A percentile compares a stretch with the other conserved stretches of the same genome.
Evolutionary conservation across 2,113 vertebrate species (phyloP).

Genomic region (Chroicocephalus ridibundus): DNA sequence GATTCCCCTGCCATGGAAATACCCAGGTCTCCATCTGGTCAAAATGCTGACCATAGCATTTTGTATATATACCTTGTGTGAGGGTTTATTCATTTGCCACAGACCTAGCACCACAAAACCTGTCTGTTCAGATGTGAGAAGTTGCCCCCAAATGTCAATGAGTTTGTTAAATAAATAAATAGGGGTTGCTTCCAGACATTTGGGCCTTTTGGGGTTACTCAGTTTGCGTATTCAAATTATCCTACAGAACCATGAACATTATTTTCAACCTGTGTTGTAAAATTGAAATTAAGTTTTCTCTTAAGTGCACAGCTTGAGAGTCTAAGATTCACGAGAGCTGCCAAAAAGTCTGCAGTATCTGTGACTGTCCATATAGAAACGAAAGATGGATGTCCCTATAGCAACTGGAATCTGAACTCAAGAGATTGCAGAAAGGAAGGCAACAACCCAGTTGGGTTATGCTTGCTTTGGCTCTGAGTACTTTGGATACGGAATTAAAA

Average conservation of each 20-base stretch:
- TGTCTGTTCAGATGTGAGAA: neutral
- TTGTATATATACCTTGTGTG: neutral
- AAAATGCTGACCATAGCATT: neutral
- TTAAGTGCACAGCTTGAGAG: neutral
- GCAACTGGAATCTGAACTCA: constrained; percentile 2
- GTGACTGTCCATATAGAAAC: neutral
- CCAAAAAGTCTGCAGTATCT: neutral
- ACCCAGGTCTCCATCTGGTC: neutral
- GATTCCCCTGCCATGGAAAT: neutral
- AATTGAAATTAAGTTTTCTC: neutral
- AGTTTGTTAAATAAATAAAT: neutral
- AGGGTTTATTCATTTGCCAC: neutral
- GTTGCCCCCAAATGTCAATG: neutral
- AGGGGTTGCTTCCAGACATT: neutral
- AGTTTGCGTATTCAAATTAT: neutral
- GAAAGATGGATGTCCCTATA: neutral
- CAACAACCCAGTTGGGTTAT: neutral
- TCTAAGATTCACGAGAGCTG: neutral
- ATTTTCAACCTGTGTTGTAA: neutral
- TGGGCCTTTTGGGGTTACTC: neutral
- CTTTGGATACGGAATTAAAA: neutral
- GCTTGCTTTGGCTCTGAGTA: neutral
- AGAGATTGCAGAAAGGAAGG: neutral
- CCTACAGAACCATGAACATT: neutral
- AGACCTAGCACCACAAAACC: neutral